Evolutionary conservation across 2,888 invertebrate species (phyloP).

Genomic region (Oxyteleia sp.): DNA sequence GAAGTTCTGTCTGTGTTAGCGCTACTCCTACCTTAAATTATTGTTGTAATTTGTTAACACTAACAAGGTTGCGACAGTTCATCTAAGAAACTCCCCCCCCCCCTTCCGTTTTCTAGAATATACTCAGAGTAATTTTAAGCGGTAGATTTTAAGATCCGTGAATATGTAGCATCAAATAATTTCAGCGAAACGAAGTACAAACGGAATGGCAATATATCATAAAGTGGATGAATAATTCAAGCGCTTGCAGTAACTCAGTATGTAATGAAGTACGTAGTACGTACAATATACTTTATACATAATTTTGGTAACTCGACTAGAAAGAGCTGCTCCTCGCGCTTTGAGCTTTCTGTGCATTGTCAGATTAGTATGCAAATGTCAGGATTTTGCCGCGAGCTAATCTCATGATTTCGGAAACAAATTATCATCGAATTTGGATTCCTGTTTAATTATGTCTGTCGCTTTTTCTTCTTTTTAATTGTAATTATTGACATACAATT

Average conservation of each 20-base stretch:
- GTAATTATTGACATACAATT: too few relatives aligned
- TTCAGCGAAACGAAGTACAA: slow-evolving; percentile 18
- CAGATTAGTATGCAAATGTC: slow-evolving; percentile 38
- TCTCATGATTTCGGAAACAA: slow-evolving; percentile 1
- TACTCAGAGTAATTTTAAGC: too few relatives aligned
- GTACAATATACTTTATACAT: slow-evolving; percentile 42
- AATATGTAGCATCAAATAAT: neutral
- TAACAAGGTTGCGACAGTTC: too few relatives aligned
- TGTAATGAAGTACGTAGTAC: slow-evolving; percentile 31
- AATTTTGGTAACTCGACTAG: slow-evolving; percentile 36
- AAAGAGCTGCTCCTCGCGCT: slow-evolving; percentile 17
- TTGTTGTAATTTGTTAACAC: too few relatives aligned
- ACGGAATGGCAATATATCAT: slow-evolving; percentile 37
- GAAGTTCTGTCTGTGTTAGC: too few relatives aligned
- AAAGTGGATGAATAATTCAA: slow-evolving; percentile 52
- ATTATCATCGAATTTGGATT: slow-evolving; percentile 22
- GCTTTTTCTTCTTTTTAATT: too few relatives aligned
- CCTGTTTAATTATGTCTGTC: too few relatives aligned
- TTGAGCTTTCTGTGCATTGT: slow-evolving; percentile 33
- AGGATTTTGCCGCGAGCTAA: slow-evolving; percentile 7
- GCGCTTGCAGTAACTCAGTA: slow-evolving; percentile 23
- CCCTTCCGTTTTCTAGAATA: too few relatives aligned
- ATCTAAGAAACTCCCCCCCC: too few relatives aligned
- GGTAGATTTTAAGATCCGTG: too few relatives aligned
- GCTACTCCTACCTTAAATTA: too few relatives aligned